Percentiles rank a stretch among this genome's conserved stretches.
Conservation (phyloP, 2,888 invertebrate genomes). For the Torymus texanus region DNA sequence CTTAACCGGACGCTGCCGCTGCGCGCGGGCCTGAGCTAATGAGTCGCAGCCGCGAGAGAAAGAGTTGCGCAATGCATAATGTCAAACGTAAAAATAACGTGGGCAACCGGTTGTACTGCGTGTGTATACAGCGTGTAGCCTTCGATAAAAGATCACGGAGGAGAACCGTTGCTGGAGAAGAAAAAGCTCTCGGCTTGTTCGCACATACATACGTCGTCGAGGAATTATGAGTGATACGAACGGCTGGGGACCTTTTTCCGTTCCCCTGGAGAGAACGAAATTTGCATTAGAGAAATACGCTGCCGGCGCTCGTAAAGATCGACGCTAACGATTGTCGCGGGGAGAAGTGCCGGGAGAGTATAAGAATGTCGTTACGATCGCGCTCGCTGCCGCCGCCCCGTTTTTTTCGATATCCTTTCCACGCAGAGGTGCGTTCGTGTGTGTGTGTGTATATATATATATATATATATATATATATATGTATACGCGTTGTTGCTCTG, state of each 20-base stretch:
- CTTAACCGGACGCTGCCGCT: constrained; percentile 4
- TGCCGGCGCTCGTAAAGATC: constrained; percentile 38
- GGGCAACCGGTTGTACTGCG: constrained; percentile 16
- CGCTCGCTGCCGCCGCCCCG: too few species aligned
- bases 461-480: too few species aligned
- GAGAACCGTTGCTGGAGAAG: too few species aligned
- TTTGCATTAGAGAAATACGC: constrained; percentile 29
- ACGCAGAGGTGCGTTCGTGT: too few species aligned
- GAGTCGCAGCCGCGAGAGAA: constrained; percentile 11
- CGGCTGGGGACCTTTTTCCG: background rate
- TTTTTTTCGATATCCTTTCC: too few species aligned
- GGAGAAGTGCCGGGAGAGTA: background rate
- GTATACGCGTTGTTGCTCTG: too few species aligned
- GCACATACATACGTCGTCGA: background rate
- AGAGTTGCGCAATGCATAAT: constrained; percentile 41
- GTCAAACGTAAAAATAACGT: constrained; percentile 31
- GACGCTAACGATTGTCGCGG: constrained; percentile 22
- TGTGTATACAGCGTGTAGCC: too few species aligned
- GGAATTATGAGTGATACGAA: constrained; percentile 10
- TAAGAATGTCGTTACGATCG: too few species aligned
- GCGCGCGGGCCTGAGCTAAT: constrained; percentile 10
- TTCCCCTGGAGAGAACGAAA: background rate
- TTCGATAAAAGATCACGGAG: too few species aligned
- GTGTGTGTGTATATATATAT: too few species aligned
- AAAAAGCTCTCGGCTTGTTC: too few species aligned